Conservation (phyloP, 2,113 vertebrate genomes). For the Pagrus major region DNA sequence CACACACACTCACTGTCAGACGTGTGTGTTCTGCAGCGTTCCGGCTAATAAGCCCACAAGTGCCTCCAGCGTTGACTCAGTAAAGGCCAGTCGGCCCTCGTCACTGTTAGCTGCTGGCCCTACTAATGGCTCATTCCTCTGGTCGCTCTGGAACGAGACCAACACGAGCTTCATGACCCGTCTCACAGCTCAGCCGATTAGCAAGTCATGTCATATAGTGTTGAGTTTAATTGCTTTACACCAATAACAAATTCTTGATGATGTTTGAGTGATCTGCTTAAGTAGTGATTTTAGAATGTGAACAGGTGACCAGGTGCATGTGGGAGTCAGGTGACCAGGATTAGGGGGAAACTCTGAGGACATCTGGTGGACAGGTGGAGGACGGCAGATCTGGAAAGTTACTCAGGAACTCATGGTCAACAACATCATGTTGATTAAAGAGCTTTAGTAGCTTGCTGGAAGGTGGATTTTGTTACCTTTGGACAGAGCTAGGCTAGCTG, state of each 20-base stretch:
- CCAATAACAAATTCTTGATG: not conserved
- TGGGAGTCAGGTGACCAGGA: not conserved
- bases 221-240: not conserved
- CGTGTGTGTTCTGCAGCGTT: slow-evolving; percentile 26
- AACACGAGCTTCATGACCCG: slow-evolving; percentile 46
- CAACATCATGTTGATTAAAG: not conserved
- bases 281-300: not conserved
- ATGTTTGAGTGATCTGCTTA: not conserved
- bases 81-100: slow-evolving; percentile 40
- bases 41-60: slow-evolving; percentile 32
- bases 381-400: not conserved
- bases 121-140: slow-evolving; percentile 61
- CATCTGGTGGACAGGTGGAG: not conserved
- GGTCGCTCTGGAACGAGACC: slow-evolving; percentile 58
- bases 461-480: not conserved
- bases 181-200: slow-evolving; percentile 13
- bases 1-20: slow-evolving; percentile 23
- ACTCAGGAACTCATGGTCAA: not conserved
- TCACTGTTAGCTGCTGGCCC: slow-evolving; percentile 46
- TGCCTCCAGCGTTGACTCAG: slow-evolving; percentile 50
- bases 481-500: too few species aligned
- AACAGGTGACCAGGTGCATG: not conserved
- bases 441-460: not conserved
- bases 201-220: not conserved
- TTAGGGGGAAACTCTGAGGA: not conserved